Evolutionary conservation across 1,140 invertebrate genomes (phyloP), one percentile per base, ranked within the genome.

Genomic region (Pararge aegeria): DNA sequence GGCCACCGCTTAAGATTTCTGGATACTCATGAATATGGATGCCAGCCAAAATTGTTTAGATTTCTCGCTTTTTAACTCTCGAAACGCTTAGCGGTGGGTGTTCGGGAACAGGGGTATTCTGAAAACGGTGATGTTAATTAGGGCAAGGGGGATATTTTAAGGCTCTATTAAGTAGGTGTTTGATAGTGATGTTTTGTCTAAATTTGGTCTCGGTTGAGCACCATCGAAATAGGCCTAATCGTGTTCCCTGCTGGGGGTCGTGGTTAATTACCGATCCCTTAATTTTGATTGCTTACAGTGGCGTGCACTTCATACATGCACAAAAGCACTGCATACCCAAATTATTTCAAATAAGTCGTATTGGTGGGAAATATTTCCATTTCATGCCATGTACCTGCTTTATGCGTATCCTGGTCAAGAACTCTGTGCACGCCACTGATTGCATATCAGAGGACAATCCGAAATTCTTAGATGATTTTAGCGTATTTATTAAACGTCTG

Each of bases 1-100:
- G 83, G 79, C 83, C 83, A 80, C 80, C 80, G 73, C 66, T 80
- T 76, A 74, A 80, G 83, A 68, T 80, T 83, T 85, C 80, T 72
- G 71, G 65, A 66, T 80, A 80, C 66, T 58, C 70, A 80, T 83
- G 78, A 83, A 86, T 86, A 83, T 86, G 76, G 70, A 86, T 86
- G 68, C 58, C 61, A 61, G 75, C 71, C 65, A 73, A 78, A 78
- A 82, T 86, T 68, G 76, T 74, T 83, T 77, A 75, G 73, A 80
- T 81, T 75, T 69, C 73, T 70, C 55, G 54, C 65, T 70, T 76
- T 80, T 79, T 78, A 68, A 70, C 65, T 48, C 49, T 58, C 57
- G 68, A 66, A 55, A 61, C 58, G 46, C 61, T 54, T 46, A 54
- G 40, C 56, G 55, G 77, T 84, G 79, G 81, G 81, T 84, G 79